phyloP scores from a whole-genome alignment of 1,140 invertebrate genomes.

The Drosophila pachea region DNA sequence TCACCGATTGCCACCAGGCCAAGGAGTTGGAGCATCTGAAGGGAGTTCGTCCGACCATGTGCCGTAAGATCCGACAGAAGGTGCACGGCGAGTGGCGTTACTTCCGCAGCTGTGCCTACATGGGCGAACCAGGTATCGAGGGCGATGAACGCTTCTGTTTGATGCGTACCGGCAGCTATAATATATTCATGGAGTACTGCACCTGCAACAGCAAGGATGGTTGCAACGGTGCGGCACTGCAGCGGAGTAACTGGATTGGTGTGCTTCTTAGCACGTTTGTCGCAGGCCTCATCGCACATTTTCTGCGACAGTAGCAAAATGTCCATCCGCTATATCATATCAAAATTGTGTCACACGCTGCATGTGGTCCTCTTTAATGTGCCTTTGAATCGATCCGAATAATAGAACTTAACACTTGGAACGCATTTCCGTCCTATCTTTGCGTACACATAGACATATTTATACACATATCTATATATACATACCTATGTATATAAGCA shows the following conservation, averaged over 20 bases:
- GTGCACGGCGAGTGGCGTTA: slow-evolving; percentile 94
- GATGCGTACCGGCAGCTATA: slow-evolving; percentile 93
- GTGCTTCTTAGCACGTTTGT: slow-evolving; percentile 97
- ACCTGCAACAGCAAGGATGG: slow-evolving; percentile 95
- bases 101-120: slow-evolving; percentile 91
- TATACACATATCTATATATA: neutral
- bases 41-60: slow-evolving; percentile 89
- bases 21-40: slow-evolving; percentile 84
- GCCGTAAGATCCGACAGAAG: slow-evolving; percentile 95
- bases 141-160: slow-evolving; percentile 94
- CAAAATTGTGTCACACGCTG: neutral
- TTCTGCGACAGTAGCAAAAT: slow-evolving; percentile 44
- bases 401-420: slow-evolving; percentile 41
- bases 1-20: slow-evolving; percentile 89
- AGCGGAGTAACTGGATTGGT: slow-evolving; percentile 79
- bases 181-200: slow-evolving; percentile 96
- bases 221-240: slow-evolving; percentile 84
- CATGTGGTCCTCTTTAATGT: slow-evolving; percentile 39
- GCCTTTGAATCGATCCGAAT: slow-evolving; percentile 49
- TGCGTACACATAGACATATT: slow-evolving; percentile 2
- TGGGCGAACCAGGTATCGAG: slow-evolving; percentile 93
- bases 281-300: slow-evolving; percentile 91
- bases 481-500: neutral
- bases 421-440: slow-evolving; percentile 49
- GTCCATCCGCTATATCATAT: slow-evolving; percentile 9